Evolutionary conservation across 1,140 invertebrate species (phyloP).

Genomic region (Andrena cerasifolii): DNA sequence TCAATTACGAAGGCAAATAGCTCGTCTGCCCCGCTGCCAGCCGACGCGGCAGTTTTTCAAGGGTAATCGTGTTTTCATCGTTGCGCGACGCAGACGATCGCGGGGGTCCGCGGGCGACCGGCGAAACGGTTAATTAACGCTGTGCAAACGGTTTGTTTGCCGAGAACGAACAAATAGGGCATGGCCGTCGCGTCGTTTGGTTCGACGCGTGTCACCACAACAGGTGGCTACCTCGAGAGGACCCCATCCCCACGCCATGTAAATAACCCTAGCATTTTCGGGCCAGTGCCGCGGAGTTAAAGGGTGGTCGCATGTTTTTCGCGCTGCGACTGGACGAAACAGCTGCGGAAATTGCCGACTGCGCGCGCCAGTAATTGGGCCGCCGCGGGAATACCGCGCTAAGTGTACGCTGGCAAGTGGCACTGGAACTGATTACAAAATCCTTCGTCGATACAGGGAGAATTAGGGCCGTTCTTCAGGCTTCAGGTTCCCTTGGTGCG

Average conservation of each 20-base stretch:
- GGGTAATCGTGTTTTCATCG: not conserved
- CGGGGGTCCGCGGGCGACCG: not conserved
- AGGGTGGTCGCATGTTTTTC: constrained; percentile 11
- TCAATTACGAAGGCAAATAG: constrained; percentile 21
- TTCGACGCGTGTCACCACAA: constrained; percentile 37
- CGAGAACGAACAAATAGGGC: constrained; percentile 10
- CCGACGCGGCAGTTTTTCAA: not conserved
- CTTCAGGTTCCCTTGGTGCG: no score
- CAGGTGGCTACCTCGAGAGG: constrained; percentile 46
- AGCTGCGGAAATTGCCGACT: not conserved
- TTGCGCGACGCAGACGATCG: not conserved
- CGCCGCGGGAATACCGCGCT: no score
- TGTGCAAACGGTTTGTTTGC: constrained; percentile 34
- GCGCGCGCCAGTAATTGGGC: not conserved
- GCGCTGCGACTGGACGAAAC: not conserved
- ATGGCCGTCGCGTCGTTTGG: not conserved
- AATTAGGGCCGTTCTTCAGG: no score
- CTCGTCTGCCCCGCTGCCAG: no score
- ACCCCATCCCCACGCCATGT: constrained; percentile 1
- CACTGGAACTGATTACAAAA: no score
- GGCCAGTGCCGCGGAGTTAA: not conserved
- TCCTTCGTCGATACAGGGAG: no score
- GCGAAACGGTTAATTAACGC: constrained; percentile 40
- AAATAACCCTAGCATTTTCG: constrained; percentile 20
- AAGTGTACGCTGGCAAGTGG: no score